Base-by-base conservation (phyloP, 1,140 invertebrate genomes). In the Brachystomella parvula region DNA sequence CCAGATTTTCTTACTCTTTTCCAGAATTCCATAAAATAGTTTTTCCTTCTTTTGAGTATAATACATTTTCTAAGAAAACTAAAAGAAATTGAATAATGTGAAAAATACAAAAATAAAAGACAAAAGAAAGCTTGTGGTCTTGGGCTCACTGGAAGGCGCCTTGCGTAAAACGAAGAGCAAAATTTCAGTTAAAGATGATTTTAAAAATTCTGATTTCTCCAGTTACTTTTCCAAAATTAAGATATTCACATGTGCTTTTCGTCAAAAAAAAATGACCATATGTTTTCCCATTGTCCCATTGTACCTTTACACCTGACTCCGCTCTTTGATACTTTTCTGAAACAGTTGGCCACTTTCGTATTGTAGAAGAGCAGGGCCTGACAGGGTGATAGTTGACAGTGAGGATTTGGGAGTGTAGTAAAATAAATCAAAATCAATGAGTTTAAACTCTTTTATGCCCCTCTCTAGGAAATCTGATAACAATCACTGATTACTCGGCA, bases 381-480 rank as follows among this genome's bases (percentile, higher is more conserved):
- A 39, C 35, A 39, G 19, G 35, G 6, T 9, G 19, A 39, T 9
- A 19, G 35, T 39, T 39, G 35, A 39, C 35, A 39, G 19, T 39
- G 19, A 19, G 35, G 35, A 39, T 39, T 39, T 39, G 19, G 19
- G 19, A 39, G 6, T 39, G 6, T 39, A 19, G 35, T 39, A 39
- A 39, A 39, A 39, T 9, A 62, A 66, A 61, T 62, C 65, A 66
- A 61, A 66, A 47, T 53, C 64, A 62, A 62, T 66, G 63, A 47
- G 60, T 24, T 26, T 66, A 66, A 66, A 49, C 65, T 61, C 63
- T 63, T 67, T 67, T 63, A 67, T 63, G 66, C 66, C n/a, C n/a
- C n/a, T n/a, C n/a, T 39, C 44, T 29, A 47, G 26, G 61, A 67
- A 66, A 67, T 67, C 39, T 53, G 61, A 63, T 63, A 53, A 67